Evolutionary conservation across 2,113 vertebrate genomes (phyloP), one percentile per base, ranked within the genome.

Genomic region (Bucco capensis): DNA sequence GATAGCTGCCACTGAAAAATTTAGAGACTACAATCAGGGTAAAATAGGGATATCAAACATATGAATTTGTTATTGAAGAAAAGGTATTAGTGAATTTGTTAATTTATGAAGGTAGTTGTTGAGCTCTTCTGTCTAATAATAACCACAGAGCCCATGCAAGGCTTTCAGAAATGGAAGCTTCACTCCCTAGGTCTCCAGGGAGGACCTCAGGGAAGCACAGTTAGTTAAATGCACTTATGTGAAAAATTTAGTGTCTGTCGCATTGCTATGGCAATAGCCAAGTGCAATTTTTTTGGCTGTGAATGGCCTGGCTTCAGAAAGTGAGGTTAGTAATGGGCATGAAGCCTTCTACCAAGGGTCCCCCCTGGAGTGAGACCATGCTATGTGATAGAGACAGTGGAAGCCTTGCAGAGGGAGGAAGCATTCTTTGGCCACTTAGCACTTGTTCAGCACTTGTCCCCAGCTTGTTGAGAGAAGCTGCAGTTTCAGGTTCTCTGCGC

Each of bases 1-100:
- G 58, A 85, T 89, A 92, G 91, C 89, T 95, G 82, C 93, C 82
- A 73, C 89, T 82, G 81, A 89, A 92, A 93, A 91, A 76, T 50
- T n/a, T 61, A 65, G 79, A 57, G 56, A 57, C 10, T 35, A 11
- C 53, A 61, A 65, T 65, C 50, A 50, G 47, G 47, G 31, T 57
- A 93, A 91, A 82, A 85, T 19, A 54, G 25, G 37, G 31, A 19
- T 87, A 82, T 49, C 22, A 75, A 58, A 69, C 54, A 65, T 77
- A 40, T 65, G 71, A 93, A 70, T 65, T 65, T 46, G 19, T 86
- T 79, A 42, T 7, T 87, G 62, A 82, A 84, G 66, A 53, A 72
- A 62, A 82, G 24, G 5, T 64, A 46, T 80, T 79, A 69, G 24
- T 40, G 15, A 47, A 6, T 71, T 78, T 74, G 57, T 78, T 77